Percentiles rank a stretch among this genome's conserved stretches.
Evolutionary conservation across 2,113 vertebrate genomes (phyloP).

Genomic region (Nothobranchius furzeri): DNA sequence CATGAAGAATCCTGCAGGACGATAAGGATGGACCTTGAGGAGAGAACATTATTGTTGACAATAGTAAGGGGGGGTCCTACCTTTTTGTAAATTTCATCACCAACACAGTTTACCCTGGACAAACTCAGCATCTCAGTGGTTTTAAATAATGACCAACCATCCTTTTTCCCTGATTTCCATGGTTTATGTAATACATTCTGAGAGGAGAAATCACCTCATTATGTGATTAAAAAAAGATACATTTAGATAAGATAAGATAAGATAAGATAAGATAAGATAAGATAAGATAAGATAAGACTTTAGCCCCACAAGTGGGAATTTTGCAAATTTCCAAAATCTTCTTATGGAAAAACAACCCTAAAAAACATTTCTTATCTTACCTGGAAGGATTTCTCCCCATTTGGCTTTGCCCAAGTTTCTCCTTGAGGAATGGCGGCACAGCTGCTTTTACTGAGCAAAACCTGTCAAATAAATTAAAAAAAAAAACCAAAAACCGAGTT

Average conservation of each 20-base stretch:
- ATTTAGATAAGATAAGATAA: too few relatives aligned
- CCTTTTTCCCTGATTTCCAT: not conserved
- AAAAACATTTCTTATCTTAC: constrained; percentile 40
- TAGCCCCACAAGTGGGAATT: too few relatives aligned
- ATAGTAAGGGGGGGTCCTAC: constrained; percentile 38
- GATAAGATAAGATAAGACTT: too few relatives aligned
- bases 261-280: too few relatives aligned
- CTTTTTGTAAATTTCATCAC: constrained; percentile 39
- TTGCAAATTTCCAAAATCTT: too few relatives aligned
- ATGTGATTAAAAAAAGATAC: too few relatives aligned
- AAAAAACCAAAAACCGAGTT: not conserved
- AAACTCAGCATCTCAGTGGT: constrained; percentile 39
- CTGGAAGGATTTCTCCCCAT: constrained; percentile 50
- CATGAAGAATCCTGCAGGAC: too few relatives aligned
- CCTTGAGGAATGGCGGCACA: constrained; percentile 34
- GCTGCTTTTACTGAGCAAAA: constrained; percentile 73
- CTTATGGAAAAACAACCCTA: too few relatives aligned
- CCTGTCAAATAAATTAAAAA: constrained; percentile 54
- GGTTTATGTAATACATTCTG: too few relatives aligned
- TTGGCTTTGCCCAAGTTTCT: constrained; percentile 26
- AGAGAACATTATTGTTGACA: too few relatives aligned
- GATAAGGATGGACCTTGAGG: too few relatives aligned
- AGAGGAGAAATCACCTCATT: too few relatives aligned
- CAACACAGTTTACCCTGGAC: constrained; percentile 56
- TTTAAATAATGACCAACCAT: constrained; percentile 39